Percentiles rank a stretch among this genome's conserved stretches.
Evolutionary conservation across 2,888 invertebrate genomes (phyloP).

Genomic region (Philhelius pedissequus): DNA sequence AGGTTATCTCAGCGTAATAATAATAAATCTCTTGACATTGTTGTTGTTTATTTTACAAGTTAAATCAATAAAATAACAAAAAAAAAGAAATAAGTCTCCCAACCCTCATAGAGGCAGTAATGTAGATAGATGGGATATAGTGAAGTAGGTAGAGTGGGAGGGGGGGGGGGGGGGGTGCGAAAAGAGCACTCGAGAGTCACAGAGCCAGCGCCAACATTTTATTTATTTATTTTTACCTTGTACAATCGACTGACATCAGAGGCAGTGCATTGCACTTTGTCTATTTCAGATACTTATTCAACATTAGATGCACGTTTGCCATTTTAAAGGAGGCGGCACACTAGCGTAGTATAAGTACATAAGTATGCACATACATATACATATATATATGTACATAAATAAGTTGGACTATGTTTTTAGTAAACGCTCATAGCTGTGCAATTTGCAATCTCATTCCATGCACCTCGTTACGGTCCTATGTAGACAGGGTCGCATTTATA

Average conservation of each 20-base stretch:
- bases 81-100: neutral
- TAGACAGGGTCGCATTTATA: neutral
- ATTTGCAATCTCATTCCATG: slow-evolving; percentile 36
- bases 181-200: neutral
- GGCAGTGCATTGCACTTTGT: slow-evolving; percentile 65
- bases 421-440: neutral
- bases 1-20: slow-evolving; percentile 29
- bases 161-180: no score
- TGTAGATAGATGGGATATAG: neutral
- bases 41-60: slow-evolving; percentile 15
- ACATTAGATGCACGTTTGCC: slow-evolving; percentile 68
- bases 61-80: slow-evolving; percentile 36
- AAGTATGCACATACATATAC: neutral
- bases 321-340: slow-evolving; percentile 45
- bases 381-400: neutral
- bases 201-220: slow-evolving; percentile 10
- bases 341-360: neutral
- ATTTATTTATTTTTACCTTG: slow-evolving; percentile 59
- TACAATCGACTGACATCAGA: slow-evolving; percentile 59
- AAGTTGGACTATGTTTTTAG: neutral
- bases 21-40: slow-evolving; percentile 17
- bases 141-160: neutral
- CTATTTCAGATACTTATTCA: slow-evolving; percentile 46
- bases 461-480: neutral
- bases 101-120: neutral